phyloP scores from a whole-genome alignment of 92 coral and sea anemone genomes.

The Anthopleura xanthogrammica region DNA sequence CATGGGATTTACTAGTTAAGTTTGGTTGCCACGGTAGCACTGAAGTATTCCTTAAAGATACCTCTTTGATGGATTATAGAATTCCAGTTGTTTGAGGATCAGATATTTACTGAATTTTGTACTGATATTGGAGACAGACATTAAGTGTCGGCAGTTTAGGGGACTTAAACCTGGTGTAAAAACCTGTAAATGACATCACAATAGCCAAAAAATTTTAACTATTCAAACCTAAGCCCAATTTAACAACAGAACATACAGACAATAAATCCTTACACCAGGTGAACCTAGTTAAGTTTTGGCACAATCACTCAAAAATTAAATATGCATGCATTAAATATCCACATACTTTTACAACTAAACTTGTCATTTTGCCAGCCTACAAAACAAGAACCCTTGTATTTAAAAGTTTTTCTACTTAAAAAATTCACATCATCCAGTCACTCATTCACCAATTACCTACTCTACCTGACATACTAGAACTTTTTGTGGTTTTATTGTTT shows the following conservation, averaged over 20 bases:
- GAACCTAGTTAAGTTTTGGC: background rate
- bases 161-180: too few species aligned
- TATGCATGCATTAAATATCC: background rate
- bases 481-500: background rate
- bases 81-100: background rate
- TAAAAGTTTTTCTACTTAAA: background rate
- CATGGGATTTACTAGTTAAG: background rate
- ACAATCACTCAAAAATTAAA: background rate
- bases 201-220: too few species aligned
- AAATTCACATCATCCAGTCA: background rate
- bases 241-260: too few species aligned
- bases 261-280: too few species aligned
- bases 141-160: background rate
- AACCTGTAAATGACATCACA: too few species aligned
- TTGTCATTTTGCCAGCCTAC: background rate
- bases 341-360: background rate
- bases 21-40: constrained; percentile 1
- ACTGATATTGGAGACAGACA: background rate
- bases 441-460: background rate
- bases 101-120: background rate
- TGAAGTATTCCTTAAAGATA: constrained; percentile 1
- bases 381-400: background rate
- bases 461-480: background rate
- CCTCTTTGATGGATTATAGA: background rate
- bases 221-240: too few species aligned